These are phyloP conservation scores for Zosterops lateralis DNA, from an alignment of 2,113 vertebrate genomes.

Conservation along the genomic window DNA sequence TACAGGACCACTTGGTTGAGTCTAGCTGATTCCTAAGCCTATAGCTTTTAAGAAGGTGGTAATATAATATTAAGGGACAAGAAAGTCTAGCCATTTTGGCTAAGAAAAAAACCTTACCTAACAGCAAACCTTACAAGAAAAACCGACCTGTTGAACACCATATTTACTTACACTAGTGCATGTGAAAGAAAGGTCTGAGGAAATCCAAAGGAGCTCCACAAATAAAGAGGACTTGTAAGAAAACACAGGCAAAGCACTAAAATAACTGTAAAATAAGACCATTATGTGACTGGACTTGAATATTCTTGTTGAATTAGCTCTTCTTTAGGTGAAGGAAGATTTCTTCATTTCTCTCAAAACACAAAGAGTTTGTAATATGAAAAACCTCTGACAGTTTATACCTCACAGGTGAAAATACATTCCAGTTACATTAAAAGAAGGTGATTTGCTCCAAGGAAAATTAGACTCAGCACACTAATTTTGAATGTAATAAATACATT, in stretches of 20 bases:
- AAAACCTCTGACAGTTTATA: not conserved
- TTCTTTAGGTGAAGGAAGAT: not conserved
- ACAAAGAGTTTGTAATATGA: not conserved
- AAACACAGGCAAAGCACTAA: not conserved
- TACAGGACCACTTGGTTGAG: not conserved
- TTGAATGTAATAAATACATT: not conserved
- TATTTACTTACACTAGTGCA: not conserved
- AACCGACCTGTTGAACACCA: not conserved
- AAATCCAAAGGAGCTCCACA: not conserved
- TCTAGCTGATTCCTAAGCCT: not conserved
- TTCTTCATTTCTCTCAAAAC: not conserved
- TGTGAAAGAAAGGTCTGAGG: not conserved
- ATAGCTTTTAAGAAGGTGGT: not conserved
- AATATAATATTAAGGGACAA: not conserved
- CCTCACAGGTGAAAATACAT: not conserved
- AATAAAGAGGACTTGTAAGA: not conserved
- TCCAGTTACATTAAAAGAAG: not conserved
- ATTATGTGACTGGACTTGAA: not conserved
- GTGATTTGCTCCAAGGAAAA: not conserved
- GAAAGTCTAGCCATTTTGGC: not conserved
- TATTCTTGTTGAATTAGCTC: not conserved
- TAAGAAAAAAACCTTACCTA: not conserved
- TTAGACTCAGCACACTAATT: not conserved
- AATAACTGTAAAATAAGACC: not conserved
- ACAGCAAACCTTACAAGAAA: not conserved